Percentiles rank a stretch among this genome's conserved stretches.
Conservation (phyloP, 2,888 invertebrate genomes). For the Nysson spinosus region DNA sequence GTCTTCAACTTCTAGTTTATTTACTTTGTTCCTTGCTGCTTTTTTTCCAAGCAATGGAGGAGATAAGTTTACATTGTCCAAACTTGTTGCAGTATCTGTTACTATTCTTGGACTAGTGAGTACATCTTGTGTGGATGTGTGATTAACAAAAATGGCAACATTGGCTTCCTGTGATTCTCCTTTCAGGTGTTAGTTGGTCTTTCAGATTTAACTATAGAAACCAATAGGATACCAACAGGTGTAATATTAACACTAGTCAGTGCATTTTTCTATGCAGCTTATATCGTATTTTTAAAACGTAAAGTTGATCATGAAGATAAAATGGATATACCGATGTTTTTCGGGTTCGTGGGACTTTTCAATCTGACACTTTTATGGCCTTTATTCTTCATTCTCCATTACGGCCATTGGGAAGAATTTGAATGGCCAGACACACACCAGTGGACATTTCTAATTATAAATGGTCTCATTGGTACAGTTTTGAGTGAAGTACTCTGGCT, state of each 20-base stretch:
- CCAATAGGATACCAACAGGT: conserved; percentile 85
- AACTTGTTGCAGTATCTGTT: conserved; percentile 87
- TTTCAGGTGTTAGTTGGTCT: conserved; percentile 86
- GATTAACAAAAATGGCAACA: not conserved
- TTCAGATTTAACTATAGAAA: conserved; percentile 84
- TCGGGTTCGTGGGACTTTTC: conserved; percentile 96
- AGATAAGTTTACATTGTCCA: conserved; percentile 92
- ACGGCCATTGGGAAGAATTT: conserved; percentile 88
- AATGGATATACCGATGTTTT: conserved; percentile 96
- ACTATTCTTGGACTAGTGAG: conserved; percentile 89
- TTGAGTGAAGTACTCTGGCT: conserved; percentile 95
- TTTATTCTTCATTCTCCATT: conserved; percentile 91
- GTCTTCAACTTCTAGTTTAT: conserved; percentile 92
- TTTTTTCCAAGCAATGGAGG: conserved; percentile 89
- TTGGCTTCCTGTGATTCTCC: not conserved
- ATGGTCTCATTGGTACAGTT: conserved; percentile 94
- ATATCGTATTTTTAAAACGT: conserved; percentile 91
- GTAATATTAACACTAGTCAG: conserved; percentile 90
- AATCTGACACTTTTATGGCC: conserved; percentile 94
- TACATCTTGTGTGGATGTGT: conserved; percentile 47
- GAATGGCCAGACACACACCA: conserved; percentile 91
- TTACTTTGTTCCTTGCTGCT: conserved; percentile 92
- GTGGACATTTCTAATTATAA: conserved; percentile 88
- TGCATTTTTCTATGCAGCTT: conserved; percentile 93
- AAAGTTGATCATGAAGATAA: conserved; percentile 95